Conservation (phyloP, 2,888 invertebrate genomes). For the Trichogramma evanescens region DNA sequence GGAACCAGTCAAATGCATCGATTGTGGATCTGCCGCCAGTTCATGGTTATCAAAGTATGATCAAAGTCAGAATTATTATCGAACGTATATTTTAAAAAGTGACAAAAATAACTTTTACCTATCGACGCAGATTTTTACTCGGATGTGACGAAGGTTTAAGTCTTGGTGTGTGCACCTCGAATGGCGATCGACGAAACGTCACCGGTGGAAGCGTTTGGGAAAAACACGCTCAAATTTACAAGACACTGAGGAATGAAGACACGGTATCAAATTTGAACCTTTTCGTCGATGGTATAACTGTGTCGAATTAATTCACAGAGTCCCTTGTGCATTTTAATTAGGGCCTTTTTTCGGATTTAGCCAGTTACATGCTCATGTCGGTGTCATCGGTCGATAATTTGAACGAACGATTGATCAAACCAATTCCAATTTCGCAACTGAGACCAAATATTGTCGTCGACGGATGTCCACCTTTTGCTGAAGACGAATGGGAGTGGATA, state of each 20-base stretch:
- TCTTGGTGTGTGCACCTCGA: constrained; percentile 24
- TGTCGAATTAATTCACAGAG: background rate
- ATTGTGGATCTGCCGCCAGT: constrained; percentile 59
- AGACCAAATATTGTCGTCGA: constrained; percentile 54
- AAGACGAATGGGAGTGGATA: constrained; percentile 56
- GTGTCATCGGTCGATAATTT: constrained; percentile 51
- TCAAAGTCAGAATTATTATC: background rate
- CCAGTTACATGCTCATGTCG: constrained; percentile 52
- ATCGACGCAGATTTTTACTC: constrained; percentile 31
- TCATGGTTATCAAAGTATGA: constrained; percentile 53
- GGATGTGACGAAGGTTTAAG: constrained; percentile 32
- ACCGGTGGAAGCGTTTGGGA: constrained; percentile 27
- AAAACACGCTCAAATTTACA: constrained; percentile 30
- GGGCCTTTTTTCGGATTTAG: constrained; percentile 52
- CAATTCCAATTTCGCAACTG: constrained; percentile 49
- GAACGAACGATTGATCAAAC: constrained; percentile 46
- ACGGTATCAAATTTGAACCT: constrained; percentile 26
- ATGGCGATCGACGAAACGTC: background rate
- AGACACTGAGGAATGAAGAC: constrained; percentile 33
- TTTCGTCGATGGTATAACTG: background rate
- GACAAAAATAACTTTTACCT: background rate
- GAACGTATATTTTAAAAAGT: background rate
- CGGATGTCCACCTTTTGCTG: constrained; percentile 47
- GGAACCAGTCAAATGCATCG: constrained; percentile 48
- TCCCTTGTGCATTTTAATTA: constrained; percentile 27